Conservation (phyloP, 2,797 vertebrate genomes). For the Gallirallus australis region DNA sequence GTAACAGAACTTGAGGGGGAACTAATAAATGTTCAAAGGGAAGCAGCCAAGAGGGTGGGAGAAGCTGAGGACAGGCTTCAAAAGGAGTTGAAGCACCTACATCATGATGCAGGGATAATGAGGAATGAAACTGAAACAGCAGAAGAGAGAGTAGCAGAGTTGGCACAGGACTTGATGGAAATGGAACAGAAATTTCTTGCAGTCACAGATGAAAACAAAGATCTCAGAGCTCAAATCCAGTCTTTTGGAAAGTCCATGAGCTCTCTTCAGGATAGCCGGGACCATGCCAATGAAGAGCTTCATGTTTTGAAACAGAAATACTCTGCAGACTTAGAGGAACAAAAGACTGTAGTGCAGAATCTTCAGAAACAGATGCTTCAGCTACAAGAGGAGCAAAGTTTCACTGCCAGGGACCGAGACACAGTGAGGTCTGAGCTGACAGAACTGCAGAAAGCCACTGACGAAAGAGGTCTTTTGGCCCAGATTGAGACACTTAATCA, state of each 20-base stretch:
- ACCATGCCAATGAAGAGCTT: constrained; percentile 82
- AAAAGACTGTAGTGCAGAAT: constrained; percentile 24
- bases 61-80: constrained; percentile 76
- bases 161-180: constrained; percentile 90
- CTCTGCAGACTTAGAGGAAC: constrained; percentile 51
- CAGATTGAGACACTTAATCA: constrained; percentile 68
- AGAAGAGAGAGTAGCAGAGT: constrained; percentile 94
- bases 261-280: constrained; percentile 91
- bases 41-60: constrained; percentile 76
- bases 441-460: constrained; percentile 19
- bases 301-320: constrained; percentile 66
- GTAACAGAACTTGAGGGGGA: constrained; percentile 80
- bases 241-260: constrained; percentile 92
- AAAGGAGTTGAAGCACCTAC: constrained; percentile 88
- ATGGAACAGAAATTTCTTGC: constrained; percentile 89
- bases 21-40: constrained; percentile 76
- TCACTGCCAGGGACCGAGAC: constrained; percentile 40
- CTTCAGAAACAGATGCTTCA: constrained; percentile 61
- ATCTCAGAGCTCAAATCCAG: constrained; percentile 87
- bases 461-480: constrained; percentile 42
- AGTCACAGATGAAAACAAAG: constrained; percentile 83
- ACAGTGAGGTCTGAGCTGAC: constrained; percentile 29
- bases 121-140: constrained; percentile 94
- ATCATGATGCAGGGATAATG: constrained; percentile 93
- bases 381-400: constrained; percentile 55